Conservation (phyloP, 1,140 invertebrate species). For the Tetramorium simillimum region DNA sequence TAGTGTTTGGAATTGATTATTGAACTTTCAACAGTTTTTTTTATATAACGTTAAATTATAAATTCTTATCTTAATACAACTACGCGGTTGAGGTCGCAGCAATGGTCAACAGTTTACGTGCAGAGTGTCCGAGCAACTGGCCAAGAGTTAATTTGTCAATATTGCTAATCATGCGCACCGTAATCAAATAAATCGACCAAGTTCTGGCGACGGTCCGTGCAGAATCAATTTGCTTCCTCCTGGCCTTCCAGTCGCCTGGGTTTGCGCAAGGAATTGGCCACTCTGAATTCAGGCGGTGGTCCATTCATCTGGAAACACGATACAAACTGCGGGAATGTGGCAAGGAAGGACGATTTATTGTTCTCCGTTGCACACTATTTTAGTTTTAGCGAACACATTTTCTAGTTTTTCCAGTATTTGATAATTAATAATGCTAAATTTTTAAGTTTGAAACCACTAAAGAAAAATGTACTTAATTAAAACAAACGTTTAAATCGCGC, state of each 20-base stretch:
- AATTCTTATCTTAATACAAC: constrained; percentile 10
- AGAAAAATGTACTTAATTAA: not conserved
- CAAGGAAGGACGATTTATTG: constrained; percentile 56
- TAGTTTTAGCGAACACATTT: constrained; percentile 4
- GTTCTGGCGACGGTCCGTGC: constrained; percentile 74
- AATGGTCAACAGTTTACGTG: constrained; percentile 63
- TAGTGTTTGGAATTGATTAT: not conserved
- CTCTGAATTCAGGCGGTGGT: constrained; percentile 64
- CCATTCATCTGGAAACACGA: constrained; percentile 70
- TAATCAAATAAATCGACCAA: constrained; percentile 79
- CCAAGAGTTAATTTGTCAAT: constrained; percentile 78
- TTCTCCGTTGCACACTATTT: constrained; percentile 27
- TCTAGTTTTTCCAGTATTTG: not conserved
- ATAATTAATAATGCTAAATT: not conserved
- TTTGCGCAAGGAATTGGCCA: constrained; percentile 73
- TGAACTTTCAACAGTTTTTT: not conserved
- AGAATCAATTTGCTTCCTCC: constrained; percentile 76
- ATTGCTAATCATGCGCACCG: constrained; percentile 77
- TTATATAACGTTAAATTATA: not conserved
- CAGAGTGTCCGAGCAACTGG: constrained; percentile 71
- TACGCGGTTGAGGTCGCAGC: constrained; percentile 33
- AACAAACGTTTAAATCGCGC: not conserved
- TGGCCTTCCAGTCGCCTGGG: constrained; percentile 68
- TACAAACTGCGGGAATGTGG: constrained; percentile 65
- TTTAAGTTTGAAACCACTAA: not conserved